Base-by-base conservation (phyloP, 2,797 vertebrate genomes). In the Helicolenus hilgendorfi region DNA sequence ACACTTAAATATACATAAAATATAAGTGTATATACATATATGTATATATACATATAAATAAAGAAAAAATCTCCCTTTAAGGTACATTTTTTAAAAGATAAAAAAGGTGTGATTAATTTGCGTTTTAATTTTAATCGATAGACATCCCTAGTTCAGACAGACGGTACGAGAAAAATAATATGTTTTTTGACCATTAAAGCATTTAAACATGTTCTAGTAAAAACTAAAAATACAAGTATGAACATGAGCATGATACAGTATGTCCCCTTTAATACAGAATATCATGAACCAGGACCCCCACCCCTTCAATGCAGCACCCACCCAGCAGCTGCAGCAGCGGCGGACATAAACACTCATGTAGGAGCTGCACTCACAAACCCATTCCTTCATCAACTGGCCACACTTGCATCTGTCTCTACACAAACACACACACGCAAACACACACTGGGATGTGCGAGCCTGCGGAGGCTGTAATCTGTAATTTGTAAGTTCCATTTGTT, bases 401-500 rank as follows among this genome's bases (percentile, higher is more conserved):
- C 89, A 79, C 78, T 71, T 35, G 8, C 78, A 79, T 76, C 77
- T 24, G 69, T 56, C 74, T 77, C n/a, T 15, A 62, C 80, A 77
- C 74, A 76, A 62, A 38, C 69, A 76, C 49, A 53, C 83, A 35
- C 62, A 18, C 41, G 9, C 41, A 4, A 4, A 55, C 64, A 36
- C 69, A 75, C 77, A 72, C 79, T 8, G 8, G 36, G 49, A 76
- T 60, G 64, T 58, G 33, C 18, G 35, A 7, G 81, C 85, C 84
- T 72, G 85, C 56, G 38, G 93, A 95, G 94, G 92, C 94, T 92
- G 92, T 95, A 95, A 96, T 96, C 93, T 95, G 92, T 96, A 95
- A 95, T 95, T 96, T 96, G 96, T 95, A 94, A 96, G 89, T 96
- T 96, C 93, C 92, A 95, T 96, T 96, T 95, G 95, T 95, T 96